Conservation (phyloP, 2,888 invertebrate species). For the Brachyopa scutellaris region DNA sequence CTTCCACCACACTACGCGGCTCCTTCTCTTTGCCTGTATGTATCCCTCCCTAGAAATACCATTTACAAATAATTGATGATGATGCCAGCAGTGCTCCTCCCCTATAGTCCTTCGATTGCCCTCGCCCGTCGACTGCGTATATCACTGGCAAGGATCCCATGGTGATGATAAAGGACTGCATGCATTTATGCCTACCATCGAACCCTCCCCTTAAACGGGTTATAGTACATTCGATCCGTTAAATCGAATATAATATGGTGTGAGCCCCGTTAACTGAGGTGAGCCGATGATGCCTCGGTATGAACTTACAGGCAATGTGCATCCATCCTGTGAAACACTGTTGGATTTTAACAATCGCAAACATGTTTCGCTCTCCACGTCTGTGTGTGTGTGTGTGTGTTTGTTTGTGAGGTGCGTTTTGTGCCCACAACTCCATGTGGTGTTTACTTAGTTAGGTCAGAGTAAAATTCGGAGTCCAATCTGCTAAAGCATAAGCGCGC, state of each 20-base stretch:
- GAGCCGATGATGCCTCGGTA: slow-evolving; percentile 35
- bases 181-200: slow-evolving; percentile 19
- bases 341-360: slow-evolving; percentile 8
- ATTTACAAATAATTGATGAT: slow-evolving; percentile 59
- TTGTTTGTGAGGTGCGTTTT: background rate
- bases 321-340: slow-evolving; percentile 7
- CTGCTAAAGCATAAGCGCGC: background rate
- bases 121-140: background rate
- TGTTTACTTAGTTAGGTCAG: slow-evolving; percentile 18
- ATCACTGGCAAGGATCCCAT: slow-evolving; percentile 35
- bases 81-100: slow-evolving; percentile 49
- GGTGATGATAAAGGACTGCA: slow-evolving; percentile 42
- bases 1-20: background rate
- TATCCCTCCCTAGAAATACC: slow-evolving; percentile 27
- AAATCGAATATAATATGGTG: slow-evolving; percentile 59
- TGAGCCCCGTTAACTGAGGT: slow-evolving; percentile 46
- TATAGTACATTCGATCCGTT: slow-evolving; percentile 53
- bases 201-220: background rate
- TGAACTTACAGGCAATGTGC: slow-evolving; percentile 30
- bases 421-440: background rate
- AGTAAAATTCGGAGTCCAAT: background rate
- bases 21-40: background rate
- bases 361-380: slow-evolving; percentile 1
- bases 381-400: background rate
- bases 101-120: background rate